Percentiles rank a stretch among this genome's conserved stretches.
phyloP scores from a whole-genome alignment of 2,113 vertebrate species.

The Datnioides undecimradiatus region DNA sequence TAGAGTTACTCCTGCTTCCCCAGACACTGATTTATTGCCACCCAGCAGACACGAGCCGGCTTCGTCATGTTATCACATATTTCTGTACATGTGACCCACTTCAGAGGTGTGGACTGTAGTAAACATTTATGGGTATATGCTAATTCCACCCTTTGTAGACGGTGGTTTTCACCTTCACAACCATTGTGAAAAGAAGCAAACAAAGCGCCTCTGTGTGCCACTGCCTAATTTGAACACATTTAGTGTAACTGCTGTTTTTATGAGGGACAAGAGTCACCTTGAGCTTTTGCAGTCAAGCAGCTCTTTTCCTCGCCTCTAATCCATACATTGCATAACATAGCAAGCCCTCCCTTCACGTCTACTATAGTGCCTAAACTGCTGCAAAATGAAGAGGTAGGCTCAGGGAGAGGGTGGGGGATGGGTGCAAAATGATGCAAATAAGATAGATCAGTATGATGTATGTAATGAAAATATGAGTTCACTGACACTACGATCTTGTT shows the following conservation, averaged over 20 bases:
- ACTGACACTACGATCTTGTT: neutral
- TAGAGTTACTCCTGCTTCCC: conserved; percentile 46
- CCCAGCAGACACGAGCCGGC: conserved; percentile 11
- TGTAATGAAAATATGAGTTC: neutral
- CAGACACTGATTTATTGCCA: neutral
- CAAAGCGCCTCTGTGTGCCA: neutral
- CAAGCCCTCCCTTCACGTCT: conserved; percentile 18
- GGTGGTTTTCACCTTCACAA: conserved; percentile 14
- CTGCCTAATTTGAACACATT: neutral
- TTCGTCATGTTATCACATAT: conserved; percentile 26
- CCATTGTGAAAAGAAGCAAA: neutral
- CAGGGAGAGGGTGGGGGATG: conserved; percentile 23
- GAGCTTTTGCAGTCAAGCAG: conserved; percentile 39
- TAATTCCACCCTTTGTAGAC: neutral
- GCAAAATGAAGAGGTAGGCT: conserved; percentile 44
- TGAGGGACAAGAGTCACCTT: conserved; percentile 62
- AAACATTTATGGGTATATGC: neutral
- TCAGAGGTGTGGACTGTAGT: neutral
- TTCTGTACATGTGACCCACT: neutral
- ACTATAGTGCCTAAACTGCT: conserved; percentile 28
- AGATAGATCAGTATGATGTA: neutral
- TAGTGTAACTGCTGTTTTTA: neutral
- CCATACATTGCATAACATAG: conserved; percentile 70
- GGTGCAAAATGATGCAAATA: conserved; percentile 11
- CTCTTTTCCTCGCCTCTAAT: conserved; percentile 51